Percentiles rank a stretch among this genome's conserved stretches.
These are phyloP conservation scores for Phycodurus eques DNA, from an alignment of 2,113 vertebrate species.

Conservation along the genomic window DNA sequence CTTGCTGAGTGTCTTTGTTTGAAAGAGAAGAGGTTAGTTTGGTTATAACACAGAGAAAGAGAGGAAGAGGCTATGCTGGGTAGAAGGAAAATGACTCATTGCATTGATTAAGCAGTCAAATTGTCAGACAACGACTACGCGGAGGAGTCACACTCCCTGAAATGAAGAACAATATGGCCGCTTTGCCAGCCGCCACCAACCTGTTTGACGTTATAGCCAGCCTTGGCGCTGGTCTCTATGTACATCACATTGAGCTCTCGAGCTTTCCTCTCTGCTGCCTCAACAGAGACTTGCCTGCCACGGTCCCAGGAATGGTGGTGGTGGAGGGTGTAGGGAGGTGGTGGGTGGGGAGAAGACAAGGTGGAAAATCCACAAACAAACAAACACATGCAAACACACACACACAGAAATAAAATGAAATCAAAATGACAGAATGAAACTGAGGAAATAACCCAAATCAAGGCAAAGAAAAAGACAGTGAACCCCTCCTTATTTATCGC, in stretches of 20 bases:
- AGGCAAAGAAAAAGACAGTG: slow-evolving; percentile 3
- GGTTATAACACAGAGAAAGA: slow-evolving; percentile 36
- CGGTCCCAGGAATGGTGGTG: slow-evolving; percentile 55
- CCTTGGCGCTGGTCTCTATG: slow-evolving; percentile 81
- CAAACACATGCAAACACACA: slow-evolving; percentile 6
- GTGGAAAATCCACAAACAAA: slow-evolving; percentile 32
- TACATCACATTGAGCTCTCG: slow-evolving; percentile 80
- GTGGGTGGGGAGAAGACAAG: slow-evolving; percentile 35
- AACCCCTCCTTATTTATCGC: background rate
- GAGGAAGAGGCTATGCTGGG: slow-evolving; percentile 40
- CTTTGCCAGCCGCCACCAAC: slow-evolving; percentile 67
- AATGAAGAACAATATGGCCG: slow-evolving; percentile 20
- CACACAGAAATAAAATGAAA: slow-evolving; percentile 31
- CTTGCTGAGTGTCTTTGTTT: slow-evolving; percentile 40
- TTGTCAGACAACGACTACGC: slow-evolving; percentile 22
- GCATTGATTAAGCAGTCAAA: slow-evolving; percentile 34
- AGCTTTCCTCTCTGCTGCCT: slow-evolving; percentile 80
- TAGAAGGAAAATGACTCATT: slow-evolving; percentile 38
- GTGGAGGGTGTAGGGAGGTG: slow-evolving; percentile 41
- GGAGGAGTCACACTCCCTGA: slow-evolving; percentile 25
- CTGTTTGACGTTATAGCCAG: slow-evolving; percentile 78
- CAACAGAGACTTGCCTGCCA: slow-evolving; percentile 80
- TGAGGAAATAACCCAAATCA: slow-evolving; percentile 34
- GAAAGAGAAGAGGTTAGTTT: slow-evolving; percentile 62
- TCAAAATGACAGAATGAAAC: slow-evolving; percentile 61